A percentile compares a stretch with the other conserved stretches of the same genome.
Conservation (phyloP, 2,888 invertebrate species). For the Eucera pruinosa region DNA sequence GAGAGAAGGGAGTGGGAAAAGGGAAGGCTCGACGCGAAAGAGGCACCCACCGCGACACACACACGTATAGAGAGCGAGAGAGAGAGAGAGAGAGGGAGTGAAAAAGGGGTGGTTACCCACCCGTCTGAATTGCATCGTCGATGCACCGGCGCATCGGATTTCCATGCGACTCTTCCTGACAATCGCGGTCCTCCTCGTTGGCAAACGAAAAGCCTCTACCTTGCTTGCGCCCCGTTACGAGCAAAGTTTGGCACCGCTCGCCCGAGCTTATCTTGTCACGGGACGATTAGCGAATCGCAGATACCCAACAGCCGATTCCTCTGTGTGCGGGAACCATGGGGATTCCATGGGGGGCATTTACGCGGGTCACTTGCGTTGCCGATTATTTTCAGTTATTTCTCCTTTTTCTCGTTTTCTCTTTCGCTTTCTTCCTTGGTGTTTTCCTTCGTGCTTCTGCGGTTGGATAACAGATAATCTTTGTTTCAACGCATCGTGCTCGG, state of each 20-base stretch:
- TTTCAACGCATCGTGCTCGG: too few species aligned
- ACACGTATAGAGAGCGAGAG: too few species aligned
- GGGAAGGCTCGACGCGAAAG: conserved; percentile 23
- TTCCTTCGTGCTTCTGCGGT: too few species aligned
- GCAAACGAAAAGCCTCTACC: conserved; percentile 64
- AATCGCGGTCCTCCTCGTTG: conserved; percentile 69
- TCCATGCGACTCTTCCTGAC: conserved; percentile 73
- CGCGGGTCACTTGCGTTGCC: conserved; percentile 3
- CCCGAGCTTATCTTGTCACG: conserved; percentile 68
- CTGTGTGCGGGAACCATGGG: conserved; percentile 10
- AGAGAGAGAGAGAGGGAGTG: conserved; percentile 33
- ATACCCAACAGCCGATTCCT: conserved; percentile 37
- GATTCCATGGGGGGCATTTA: conserved; percentile 27
- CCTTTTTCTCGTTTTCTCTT: background rate
- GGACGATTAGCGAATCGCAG: conserved; percentile 60
- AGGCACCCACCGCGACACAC: conserved; percentile 31
- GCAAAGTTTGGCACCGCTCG: conserved; percentile 68
- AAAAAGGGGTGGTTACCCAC: conserved; percentile 63
- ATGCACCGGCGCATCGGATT: conserved; percentile 74
- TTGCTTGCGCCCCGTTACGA: conserved; percentile 60
- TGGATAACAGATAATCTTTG: too few species aligned
- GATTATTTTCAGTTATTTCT: conserved; percentile 34
- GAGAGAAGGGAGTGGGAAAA: conserved; percentile 12
- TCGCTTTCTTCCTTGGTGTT: background rate
- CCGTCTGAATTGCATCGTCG: conserved; percentile 74